Evolutionary conservation across 2,797 vertebrate species (phyloP).

Genomic region (Notolepis coatsorum): DNA sequence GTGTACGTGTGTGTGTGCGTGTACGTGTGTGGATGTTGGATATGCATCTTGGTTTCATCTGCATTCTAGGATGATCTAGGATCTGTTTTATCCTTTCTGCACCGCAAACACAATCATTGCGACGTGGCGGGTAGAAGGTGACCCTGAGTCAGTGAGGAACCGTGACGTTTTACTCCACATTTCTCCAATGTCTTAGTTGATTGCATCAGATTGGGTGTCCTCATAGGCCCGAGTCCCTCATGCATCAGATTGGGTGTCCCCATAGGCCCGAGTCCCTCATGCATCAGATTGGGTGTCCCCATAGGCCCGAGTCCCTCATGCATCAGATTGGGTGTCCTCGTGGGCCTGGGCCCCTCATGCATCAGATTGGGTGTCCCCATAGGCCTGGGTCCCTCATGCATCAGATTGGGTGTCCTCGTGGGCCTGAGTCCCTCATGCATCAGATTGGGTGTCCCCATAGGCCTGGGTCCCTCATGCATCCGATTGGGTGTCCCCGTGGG

Average conservation of each 20-base stretch:
- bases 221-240: not conserved
- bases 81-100: slow-evolving; percentile 62
- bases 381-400: no score
- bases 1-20: slow-evolving; percentile 5
- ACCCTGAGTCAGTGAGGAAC: slow-evolving; percentile 28
- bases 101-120: slow-evolving; percentile 62
- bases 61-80: slow-evolving; percentile 38
- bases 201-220: slow-evolving; percentile 38
- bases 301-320: no score
- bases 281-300: no score
- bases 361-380: no score
- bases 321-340: no score
- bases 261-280: slow-evolving; percentile 30
- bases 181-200: slow-evolving; percentile 30
- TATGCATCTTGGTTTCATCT: no score
- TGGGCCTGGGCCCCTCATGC: no score
- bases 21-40: slow-evolving; percentile 15
- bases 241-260: not conserved
- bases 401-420: no score
- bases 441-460: no score
- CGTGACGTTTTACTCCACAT: slow-evolving; percentile 22
- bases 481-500: no score
- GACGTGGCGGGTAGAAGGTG: slow-evolving; percentile 53
- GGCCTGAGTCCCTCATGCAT: no score
- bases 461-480: no score